Percentiles rank a stretch among this genome's conserved stretches.
Evolutionary conservation across 1,140 invertebrate species (phyloP).

Genomic region (Telenomus remus): DNA sequence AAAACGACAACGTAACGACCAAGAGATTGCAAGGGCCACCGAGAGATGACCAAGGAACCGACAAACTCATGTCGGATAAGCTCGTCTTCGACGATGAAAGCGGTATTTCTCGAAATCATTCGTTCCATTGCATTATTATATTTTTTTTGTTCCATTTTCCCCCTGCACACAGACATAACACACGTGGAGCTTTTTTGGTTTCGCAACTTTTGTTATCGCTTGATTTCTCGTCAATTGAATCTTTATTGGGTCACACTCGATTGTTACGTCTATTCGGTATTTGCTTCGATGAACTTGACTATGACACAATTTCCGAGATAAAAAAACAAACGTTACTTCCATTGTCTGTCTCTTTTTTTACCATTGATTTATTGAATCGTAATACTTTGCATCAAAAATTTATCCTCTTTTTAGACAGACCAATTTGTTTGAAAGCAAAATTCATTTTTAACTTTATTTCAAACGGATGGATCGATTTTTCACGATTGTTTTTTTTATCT

Average conservation of each 20-base stretch:
- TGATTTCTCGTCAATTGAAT: conserved; percentile 37
- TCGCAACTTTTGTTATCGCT: conserved; percentile 31
- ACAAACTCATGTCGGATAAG: conserved; percentile 49
- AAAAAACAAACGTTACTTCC: neutral
- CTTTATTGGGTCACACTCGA: conserved; percentile 16
- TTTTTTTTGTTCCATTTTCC: no score
- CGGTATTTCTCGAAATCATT: conserved; percentile 61
- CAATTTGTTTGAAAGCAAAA: no score
- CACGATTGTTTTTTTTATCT: no score
- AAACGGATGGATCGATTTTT: no score
- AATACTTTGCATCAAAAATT: neutral
- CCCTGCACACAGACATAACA: neutral
- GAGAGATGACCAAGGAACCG: conserved; percentile 34
- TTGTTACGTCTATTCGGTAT: neutral
- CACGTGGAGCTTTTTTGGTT: conserved; percentile 20
- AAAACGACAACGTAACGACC: conserved; percentile 49
- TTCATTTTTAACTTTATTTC: no score
- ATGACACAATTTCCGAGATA: neutral
- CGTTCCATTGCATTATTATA: conserved; percentile 44
- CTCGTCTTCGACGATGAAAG: conserved; percentile 59
- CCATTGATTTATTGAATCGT: neutral
- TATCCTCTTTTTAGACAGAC: no score
- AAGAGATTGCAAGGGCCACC: conserved; percentile 54
- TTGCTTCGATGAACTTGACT: conserved; percentile 4
- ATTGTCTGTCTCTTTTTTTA: neutral